Conservation (phyloP, 2,113 vertebrate genomes). For the Sceloporus tristichus region DNA sequence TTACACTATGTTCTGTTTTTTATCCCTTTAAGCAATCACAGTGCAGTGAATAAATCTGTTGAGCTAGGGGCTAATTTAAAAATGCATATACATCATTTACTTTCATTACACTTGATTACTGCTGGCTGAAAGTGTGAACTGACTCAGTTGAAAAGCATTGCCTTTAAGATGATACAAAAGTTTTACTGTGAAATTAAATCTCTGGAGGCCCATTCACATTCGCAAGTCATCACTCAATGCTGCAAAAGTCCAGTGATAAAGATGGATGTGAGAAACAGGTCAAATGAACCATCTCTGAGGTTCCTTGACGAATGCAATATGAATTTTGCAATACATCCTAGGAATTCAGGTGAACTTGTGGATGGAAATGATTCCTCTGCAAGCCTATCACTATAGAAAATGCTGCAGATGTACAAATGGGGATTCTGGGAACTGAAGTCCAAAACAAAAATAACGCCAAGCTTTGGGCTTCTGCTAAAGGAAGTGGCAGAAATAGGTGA, state of each 20-base stretch:
- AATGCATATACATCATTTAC: slow-evolving; percentile 6
- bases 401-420: too few species aligned
- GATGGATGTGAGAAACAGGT: neutral
- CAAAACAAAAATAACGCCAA: too few species aligned
- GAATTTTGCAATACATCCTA: neutral
- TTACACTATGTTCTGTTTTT: neutral
- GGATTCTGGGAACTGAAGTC: too few species aligned
- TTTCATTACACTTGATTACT: neutral
- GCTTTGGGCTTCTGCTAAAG: neutral
- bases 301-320: neutral
- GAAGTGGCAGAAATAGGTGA: neutral
- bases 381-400: neutral
- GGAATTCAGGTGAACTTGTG: neutral
- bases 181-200: neutral
- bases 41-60: neutral
- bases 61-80: slow-evolving; percentile 2
- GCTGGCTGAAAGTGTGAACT: neutral
- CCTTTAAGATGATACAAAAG: neutral
- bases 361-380: neutral
- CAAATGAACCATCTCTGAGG: too few species aligned
- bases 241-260: neutral
- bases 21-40: neutral
- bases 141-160: neutral
- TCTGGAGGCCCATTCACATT: neutral
- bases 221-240: neutral